phyloP scores from a whole-genome alignment of 2,113 vertebrate genomes.

The Anolis carolinensis region DNA sequence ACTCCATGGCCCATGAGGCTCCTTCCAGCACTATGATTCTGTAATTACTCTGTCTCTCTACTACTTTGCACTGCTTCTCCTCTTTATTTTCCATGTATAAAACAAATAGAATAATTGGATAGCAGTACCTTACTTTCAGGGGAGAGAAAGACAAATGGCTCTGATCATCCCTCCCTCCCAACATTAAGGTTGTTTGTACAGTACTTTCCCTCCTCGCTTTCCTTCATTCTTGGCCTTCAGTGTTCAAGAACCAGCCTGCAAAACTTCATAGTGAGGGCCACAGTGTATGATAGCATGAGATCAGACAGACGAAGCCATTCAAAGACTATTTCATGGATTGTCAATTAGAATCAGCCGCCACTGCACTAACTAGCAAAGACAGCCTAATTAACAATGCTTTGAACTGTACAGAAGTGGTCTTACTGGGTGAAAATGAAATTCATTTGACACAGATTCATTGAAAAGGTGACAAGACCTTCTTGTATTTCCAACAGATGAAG shows the following conservation, averaged over 20 bases:
- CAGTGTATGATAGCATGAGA: background rate
- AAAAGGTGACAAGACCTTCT: slow-evolving; percentile 17
- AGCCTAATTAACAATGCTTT: slow-evolving; percentile 35
- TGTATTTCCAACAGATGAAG: slow-evolving; percentile 7
- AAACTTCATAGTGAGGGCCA: slow-evolving; percentile 7
- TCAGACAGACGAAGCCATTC: slow-evolving; percentile 9
- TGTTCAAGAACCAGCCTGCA: background rate
- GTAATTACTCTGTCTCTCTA: too few relatives aligned
- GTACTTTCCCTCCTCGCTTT: accelerated
- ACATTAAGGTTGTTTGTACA: background rate
- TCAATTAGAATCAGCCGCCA: slow-evolving; percentile 18
- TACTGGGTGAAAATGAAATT: slow-evolving; percentile 36
- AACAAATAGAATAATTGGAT: background rate
- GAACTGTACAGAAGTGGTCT: slow-evolving; percentile 15
- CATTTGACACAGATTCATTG: background rate
- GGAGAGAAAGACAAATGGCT: background rate
- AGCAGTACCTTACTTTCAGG: background rate
- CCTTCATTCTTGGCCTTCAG: accelerated
- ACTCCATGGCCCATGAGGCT: too few relatives aligned
- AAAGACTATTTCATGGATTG: slow-evolving; percentile 27
- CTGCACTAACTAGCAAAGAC: slow-evolving; percentile 26
- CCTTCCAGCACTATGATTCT: too few relatives aligned
- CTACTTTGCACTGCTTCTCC: too few relatives aligned
- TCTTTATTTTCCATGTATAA: background rate
- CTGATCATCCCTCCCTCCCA: too few relatives aligned